Evolutionary conservation across 1,140 invertebrate genomes (phyloP).

Genomic region (Eulimnadia texana): DNA sequence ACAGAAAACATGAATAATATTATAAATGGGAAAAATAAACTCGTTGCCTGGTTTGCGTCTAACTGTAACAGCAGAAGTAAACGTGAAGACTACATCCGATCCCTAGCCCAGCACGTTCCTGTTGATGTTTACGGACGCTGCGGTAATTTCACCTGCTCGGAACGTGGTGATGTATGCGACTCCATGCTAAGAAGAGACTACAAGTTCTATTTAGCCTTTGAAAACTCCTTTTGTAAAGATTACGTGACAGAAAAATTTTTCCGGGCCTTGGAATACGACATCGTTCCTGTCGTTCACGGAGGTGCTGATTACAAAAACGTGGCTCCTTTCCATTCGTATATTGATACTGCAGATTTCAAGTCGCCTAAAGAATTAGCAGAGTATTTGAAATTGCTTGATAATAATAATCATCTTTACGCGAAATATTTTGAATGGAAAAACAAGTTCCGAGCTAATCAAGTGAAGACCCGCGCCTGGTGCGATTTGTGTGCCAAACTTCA

Average conservation of each 20-base stretch:
- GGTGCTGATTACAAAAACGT: conserved; percentile 35
- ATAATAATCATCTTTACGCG: conserved; percentile 22
- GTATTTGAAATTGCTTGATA: conserved; percentile 34
- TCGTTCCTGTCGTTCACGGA: conserved; percentile 56
- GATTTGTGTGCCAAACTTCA: conserved; percentile 22
- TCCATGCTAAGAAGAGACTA: conserved; percentile 23
- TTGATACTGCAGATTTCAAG: conserved; percentile 40
- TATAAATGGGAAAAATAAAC: conserved; percentile 9
- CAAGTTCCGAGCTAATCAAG: conserved; percentile 19
- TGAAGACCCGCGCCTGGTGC: conserved; percentile 21
- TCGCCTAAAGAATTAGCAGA: conserved; percentile 33
- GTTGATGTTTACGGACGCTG: conserved; percentile 37
- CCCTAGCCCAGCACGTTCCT: conserved; percentile 29
- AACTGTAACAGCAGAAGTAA: conserved; percentile 30
- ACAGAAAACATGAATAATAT: background rate
- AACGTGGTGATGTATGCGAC: background rate
- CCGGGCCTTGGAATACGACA: conserved; percentile 26
- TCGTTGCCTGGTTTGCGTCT: conserved; percentile 19
- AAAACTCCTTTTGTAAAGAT: conserved; percentile 33
- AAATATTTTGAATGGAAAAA: conserved; percentile 27
- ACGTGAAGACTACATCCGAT: conserved; percentile 27
- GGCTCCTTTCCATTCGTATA: conserved; percentile 48
- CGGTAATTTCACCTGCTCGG: conserved; percentile 13
- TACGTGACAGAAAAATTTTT: conserved; percentile 25
- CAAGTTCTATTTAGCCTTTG: conserved; percentile 37